These are phyloP conservation scores for Panagrolaimus sp. DNA, from an alignment of 1,140 invertebrate genomes.

Conservation along the genomic window DNA sequence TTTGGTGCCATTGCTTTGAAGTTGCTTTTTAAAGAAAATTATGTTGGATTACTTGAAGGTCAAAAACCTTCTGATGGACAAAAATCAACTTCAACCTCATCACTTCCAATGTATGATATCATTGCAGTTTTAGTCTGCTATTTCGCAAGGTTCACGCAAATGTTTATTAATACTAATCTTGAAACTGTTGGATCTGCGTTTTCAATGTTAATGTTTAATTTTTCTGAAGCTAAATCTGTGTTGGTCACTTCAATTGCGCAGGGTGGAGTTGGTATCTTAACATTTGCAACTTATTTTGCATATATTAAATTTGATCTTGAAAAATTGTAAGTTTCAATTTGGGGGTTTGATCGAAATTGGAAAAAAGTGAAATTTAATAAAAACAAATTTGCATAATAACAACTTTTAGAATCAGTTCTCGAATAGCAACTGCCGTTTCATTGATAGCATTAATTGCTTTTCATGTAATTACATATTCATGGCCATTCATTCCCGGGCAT, in stretches of 20 bases:
- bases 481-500: conserved; percentile 37
- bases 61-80: not conserved
- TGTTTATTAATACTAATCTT: conserved; percentile 10
- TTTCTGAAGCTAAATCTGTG: conserved; percentile 27
- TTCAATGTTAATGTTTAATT: conserved; percentile 38
- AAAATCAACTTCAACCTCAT: not conserved
- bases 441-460: conserved; percentile 34
- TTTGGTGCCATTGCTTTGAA: not conserved
- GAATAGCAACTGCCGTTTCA: conserved; percentile 37
- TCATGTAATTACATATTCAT: conserved; percentile 41
- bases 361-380: not conserved
- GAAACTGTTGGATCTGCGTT: conserved; percentile 22
- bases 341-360: no score
- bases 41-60: not conserved
- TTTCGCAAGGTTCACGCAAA: conserved; percentile 7
- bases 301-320: conserved; percentile 36
- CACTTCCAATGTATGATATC: not conserved
- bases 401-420: conserved; percentile 32
- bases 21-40: conserved; percentile 5
- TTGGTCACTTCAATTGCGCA: conserved; percentile 30
- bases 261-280: conserved; percentile 19
- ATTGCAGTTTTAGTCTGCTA: not conserved
- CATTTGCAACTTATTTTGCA: conserved; percentile 26
- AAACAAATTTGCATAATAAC: not conserved
- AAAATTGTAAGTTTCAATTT: conserved; percentile 18